Evolutionary conservation across 2,113 vertebrate species (phyloP), one percentile per base, ranked within the genome.

Genomic region (Ancistrus triradiatus): DNA sequence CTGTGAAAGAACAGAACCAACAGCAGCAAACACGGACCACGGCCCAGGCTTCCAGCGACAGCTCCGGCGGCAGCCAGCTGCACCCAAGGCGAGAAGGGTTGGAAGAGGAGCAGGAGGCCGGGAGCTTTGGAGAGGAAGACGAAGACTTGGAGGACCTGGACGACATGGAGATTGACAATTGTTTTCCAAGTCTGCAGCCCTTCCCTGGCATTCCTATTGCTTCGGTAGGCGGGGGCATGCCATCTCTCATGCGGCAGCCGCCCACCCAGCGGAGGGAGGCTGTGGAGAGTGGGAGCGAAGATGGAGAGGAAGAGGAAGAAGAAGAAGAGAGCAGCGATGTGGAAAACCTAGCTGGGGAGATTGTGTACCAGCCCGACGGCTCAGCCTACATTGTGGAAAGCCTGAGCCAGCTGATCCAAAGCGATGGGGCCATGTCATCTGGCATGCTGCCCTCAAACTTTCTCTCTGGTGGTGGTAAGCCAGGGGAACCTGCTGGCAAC

Each of bases 331-430:
- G 89, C 81, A 98, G 94, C 37, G 96, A 99, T n/a, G 94, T 99
- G 80, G 96, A 99, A 89, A 98, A 98, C 86, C 87, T 99, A 85
- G 91, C 95, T n/a, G 95, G 96, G 19, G 96, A 99, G 84, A 97
- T 99, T n/a, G 91, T 99, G 70, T 98, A 97, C 89, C 95, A 98
- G 90, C 94, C 96, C 0, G 95, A 98, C 3, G 96, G 96, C 89
- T 99, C 96, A 0, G 96, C 95, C 15, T 99, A 98, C 84, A 95
- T 98, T 56, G 95, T 98, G 9, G 96, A 99, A 89, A 98, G 91
- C 81, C 87, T 97, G 82, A 97, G 92, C 89, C 96, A 98, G 90
- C 90, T 98, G 90, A 86, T 91, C 91, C 94, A 93, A 81, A 89
- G 93, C 57, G 91, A 92, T 78, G 93, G 81, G 38, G 40, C 85